Evolutionary conservation across 2,888 invertebrate species (phyloP).

Genomic region (Micoletzkya japonica): DNA sequence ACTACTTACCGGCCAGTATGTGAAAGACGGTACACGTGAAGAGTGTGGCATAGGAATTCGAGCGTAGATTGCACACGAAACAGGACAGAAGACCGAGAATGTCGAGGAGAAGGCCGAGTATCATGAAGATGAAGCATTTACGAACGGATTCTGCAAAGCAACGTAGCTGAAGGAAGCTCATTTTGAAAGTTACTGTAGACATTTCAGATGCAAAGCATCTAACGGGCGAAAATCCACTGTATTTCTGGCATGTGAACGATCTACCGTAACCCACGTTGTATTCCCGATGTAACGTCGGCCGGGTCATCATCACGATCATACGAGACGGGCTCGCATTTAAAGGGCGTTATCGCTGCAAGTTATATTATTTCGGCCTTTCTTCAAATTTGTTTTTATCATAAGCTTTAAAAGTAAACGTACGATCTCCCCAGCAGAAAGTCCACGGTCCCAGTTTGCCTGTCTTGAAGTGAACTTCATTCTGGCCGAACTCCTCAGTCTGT

Average conservation of each 20-base stretch:
- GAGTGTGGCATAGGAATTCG: constrained; percentile 53
- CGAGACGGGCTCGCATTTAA: constrained; percentile 51
- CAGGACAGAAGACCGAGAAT: constrained; percentile 40
- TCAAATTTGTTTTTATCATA: not conserved
- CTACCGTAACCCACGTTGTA: constrained; percentile 54
- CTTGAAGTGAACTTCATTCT: constrained; percentile 45
- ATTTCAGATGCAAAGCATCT: not conserved
- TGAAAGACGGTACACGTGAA: constrained; percentile 53
- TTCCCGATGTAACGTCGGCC: constrained; percentile 58
- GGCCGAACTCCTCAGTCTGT: constrained; percentile 15
- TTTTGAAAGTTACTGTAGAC: not conserved
- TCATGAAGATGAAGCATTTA: constrained; percentile 52
- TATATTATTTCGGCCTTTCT: too few species aligned
- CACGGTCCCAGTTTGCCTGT: constrained; percentile 63
- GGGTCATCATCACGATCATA: constrained; percentile 57
- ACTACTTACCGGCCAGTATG: constrained; percentile 55
- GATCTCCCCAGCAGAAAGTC: constrained; percentile 61
- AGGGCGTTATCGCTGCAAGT: constrained; percentile 26
- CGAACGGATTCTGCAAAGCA: constrained; percentile 55
- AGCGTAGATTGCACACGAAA: constrained; percentile 46
- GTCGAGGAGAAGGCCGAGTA: constrained; percentile 45
- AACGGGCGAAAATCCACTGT: not conserved
- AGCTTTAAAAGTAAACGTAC: constrained; percentile 38
- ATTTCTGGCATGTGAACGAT: constrained; percentile 10
- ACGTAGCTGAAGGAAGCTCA: too few species aligned